Base-by-base conservation (phyloP, 2,888 invertebrate species). In the Habrosyne pyritoides region DNA sequence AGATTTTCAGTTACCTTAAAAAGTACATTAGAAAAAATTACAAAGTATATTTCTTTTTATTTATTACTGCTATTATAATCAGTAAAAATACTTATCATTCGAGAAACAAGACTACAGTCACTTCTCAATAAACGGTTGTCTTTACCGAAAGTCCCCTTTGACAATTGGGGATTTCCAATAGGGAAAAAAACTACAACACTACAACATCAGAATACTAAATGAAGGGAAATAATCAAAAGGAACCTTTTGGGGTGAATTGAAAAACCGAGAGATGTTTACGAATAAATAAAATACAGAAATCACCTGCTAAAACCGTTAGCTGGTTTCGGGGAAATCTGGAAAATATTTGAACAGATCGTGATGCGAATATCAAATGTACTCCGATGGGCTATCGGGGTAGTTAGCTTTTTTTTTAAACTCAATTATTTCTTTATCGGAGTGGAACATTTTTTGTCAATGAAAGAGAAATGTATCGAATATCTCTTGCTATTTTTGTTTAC, bases 171-270 rank as follows among this genome's bases (percentile, higher is more conserved):
- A 18, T 28, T 47, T 22, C 33, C 24, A 36, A 36, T 49, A 48
- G 10, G 21, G 8, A 21, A 48, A 47, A 66, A 66, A 67, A 67
- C 68, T 65, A 66, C 61, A 69, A 62, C 63, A 64, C 63, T 66
- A 68, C 76, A 61, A 69, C 66, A 63, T 57, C 57, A 57, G 78
- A 75, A 79, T 79, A 79, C 73, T 60, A 54, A 79, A 77, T 72
- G 67, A 71, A 71, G 64, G 60, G 64, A 69, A 71, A 79, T 75
- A 75, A 77, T 77, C 71, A 64, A 66, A 69, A 71, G 69, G 71
- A 50, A 42, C 42, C 50, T 21, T 50, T 50, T 50, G 14, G 50
- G 72, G 71, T 67, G 75, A 77, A 79, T 79, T 80, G 77, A 80
- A 79, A 75, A 79, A 73, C 70, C 64, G 64, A 66, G 61, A 60